Evolutionary conservation across 2,888 invertebrate genomes (phyloP), one percentile per base, ranked within the genome.

Genomic region (Agonopterix subpropinquella): DNA sequence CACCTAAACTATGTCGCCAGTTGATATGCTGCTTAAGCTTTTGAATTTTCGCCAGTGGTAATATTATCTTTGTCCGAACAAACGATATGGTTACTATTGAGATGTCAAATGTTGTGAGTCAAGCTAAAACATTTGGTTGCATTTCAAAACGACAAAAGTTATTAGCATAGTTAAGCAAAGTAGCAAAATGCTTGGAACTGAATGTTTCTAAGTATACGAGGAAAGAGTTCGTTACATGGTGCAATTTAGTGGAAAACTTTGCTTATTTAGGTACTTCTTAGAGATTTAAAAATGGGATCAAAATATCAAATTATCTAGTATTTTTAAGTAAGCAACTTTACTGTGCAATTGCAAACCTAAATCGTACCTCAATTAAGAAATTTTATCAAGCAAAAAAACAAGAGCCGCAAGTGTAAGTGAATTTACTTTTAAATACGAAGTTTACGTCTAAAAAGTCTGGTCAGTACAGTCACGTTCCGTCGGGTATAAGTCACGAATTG

Each of bases 381-480:
- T 18, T 15, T 18, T 18, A 28, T 5, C 28, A 1, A 7, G 28
- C 7, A 28, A 28, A 28, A 28, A 28, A 28, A 28, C 28, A 28
- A 28, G 7, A 28, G 28, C 28, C 28, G 5, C 5, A 28, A 28
- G 28, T 28, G 28, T 28, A 28, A 28, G 28, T 28, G 28, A 28
- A 53, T 46, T 50, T 52, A 52, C 47, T 52, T 50, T 53, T 41
- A 50, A 45, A 53, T 44, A 18, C 48, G 37, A 48, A 47, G n/a
- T 50, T 53, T 52, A 45, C 49, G 49, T 45, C 47, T 52, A 50
- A 50, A 28, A 51, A 67, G 61, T 67, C 62, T 72, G 75, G 75
- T 76, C 77, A 77, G 64, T 57, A 57, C 56, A 68, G 68, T 77
- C 77, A 77, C 77, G 76, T 59, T 58, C 55, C 47, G 45, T 53